phyloP scores from a whole-genome alignment of 2,797 vertebrate species.

The Rhincodon typus region DNA sequence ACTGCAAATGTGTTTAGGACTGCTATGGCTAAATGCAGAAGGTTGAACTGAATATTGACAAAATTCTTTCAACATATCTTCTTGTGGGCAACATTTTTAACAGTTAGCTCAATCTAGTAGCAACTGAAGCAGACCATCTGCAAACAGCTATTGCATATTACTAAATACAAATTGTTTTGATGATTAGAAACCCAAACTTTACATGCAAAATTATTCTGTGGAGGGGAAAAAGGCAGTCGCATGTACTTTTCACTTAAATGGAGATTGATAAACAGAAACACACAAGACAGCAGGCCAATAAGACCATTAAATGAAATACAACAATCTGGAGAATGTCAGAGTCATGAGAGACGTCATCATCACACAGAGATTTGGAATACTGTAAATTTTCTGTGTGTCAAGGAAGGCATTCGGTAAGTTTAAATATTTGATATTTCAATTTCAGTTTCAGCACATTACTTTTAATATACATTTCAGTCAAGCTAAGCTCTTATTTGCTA shows the following conservation, averaged over 20 bases:
- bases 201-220: too few species aligned
- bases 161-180: conserved; percentile 55
- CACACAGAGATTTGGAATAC: not conserved
- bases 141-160: not conserved
- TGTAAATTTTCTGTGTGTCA: not conserved
- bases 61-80: not conserved
- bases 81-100: not conserved
- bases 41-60: not conserved
- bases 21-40: not conserved
- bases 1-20: not conserved
- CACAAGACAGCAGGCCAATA: conserved; percentile 41
- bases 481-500: not conserved
- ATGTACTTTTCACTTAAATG: conserved; percentile 14
- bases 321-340: conserved; percentile 14
- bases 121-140: conserved; percentile 13
- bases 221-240: conserved; percentile 30
- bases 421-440: not conserved
- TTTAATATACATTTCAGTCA: not conserved
- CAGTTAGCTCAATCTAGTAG: not conserved
- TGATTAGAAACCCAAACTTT: not conserved
- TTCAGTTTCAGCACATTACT: not conserved
- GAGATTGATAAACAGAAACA: conserved; percentile 15
- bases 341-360: not conserved
- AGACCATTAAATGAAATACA: conserved; percentile 32
- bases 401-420: not conserved